Conservation (phyloP, 2,113 vertebrate species). For the Acinonyx jubatus region DNA sequence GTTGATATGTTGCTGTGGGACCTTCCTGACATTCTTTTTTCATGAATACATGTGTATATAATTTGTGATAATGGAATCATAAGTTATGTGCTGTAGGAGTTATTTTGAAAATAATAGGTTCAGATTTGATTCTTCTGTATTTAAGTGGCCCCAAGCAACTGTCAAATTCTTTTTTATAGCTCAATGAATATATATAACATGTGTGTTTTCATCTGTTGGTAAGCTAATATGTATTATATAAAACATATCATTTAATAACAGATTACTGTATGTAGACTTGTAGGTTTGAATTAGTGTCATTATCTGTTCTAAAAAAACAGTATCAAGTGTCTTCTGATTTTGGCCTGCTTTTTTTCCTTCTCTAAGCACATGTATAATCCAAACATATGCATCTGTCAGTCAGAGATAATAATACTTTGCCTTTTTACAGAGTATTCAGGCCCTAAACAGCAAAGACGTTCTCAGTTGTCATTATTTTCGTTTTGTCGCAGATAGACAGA, state of each 20-base stretch:
- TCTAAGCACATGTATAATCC: neutral
- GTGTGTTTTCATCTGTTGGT: neutral
- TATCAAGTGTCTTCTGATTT: neutral
- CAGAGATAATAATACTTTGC: neutral
- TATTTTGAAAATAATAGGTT: constrained; percentile 48
- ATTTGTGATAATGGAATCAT: neutral
- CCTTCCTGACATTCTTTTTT: constrained; percentile 11
- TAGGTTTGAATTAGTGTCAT: neutral
- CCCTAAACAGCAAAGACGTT: neutral
- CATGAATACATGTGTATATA: neutral
- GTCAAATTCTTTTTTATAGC: constrained; percentile 4
- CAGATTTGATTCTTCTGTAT: constrained; percentile 16
- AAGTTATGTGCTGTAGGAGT: neutral
- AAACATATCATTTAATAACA: neutral
- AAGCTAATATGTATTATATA: neutral
- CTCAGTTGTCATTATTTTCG: neutral
- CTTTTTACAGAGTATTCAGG: neutral
- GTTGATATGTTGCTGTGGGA: neutral
- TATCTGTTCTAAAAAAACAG: constrained; percentile 2
- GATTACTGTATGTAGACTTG: neutral
- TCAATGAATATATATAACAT: neutral
- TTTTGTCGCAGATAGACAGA: neutral
- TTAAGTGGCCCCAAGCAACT: neutral
- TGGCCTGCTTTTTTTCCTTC: neutral
- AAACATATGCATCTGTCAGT: neutral